Conservation (phyloP, 1,140 invertebrate species). For the Cotesia glomerata region DNA sequence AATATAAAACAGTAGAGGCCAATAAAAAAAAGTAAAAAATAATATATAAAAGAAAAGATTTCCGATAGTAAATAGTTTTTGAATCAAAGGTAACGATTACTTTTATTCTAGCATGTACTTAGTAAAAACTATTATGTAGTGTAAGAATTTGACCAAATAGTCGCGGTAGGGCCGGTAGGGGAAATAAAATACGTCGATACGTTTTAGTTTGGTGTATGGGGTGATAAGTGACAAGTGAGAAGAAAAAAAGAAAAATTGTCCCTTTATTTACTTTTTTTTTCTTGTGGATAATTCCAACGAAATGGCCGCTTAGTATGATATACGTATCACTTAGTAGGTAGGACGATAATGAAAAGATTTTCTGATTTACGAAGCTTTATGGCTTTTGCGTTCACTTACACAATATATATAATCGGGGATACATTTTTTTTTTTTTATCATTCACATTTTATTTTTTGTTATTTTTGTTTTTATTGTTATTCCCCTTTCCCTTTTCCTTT, state of each 20-base stretch:
- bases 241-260: too few relatives aligned
- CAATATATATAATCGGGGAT: slow-evolving; percentile 7
- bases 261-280: slow-evolving; percentile 30
- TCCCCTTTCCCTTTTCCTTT: not conserved
- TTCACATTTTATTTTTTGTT: not conserved
- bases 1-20: not conserved
- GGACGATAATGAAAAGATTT: slow-evolving; percentile 64
- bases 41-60: not conserved
- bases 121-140: not conserved
- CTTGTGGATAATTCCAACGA: slow-evolving; percentile 52
- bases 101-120: not conserved
- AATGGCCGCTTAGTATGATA: slow-evolving; percentile 61
- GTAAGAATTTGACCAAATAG: slow-evolving; percentile 1
- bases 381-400: slow-evolving; percentile 51
- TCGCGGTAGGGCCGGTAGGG: not conserved
- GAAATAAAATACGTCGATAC: not conserved
- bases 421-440: not conserved
- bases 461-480: not conserved
- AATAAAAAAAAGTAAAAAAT: not conserved
- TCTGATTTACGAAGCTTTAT: slow-evolving; percentile 50
- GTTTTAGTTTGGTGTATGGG: not conserved
- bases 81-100: not conserved
- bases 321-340: slow-evolving; percentile 60
- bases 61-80: not conserved
- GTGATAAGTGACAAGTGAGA: not conserved